Percentiles rank a stretch among this genome's conserved stretches.
phyloP scores from a whole-genome alignment of 2,888 invertebrate species.

The Sminthurides aquaticus region DNA sequence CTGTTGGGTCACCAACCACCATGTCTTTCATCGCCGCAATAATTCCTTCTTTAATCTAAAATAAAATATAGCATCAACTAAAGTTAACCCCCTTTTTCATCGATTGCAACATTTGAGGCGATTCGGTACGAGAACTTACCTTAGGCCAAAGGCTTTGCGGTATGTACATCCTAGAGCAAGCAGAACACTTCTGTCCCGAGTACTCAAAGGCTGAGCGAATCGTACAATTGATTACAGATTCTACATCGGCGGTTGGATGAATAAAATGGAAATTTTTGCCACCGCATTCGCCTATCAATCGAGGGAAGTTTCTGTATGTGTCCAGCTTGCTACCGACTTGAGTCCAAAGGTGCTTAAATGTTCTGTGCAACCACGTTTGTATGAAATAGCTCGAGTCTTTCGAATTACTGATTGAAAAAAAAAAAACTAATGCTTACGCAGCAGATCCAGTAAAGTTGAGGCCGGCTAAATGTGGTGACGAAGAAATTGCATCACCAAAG shows the following conservation, averaged over 20 bases:
- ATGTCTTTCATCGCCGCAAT: constrained; percentile 61
- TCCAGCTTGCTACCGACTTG: constrained; percentile 81
- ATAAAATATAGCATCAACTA: constrained; percentile 10
- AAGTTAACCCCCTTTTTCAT: neutral
- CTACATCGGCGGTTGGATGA: constrained; percentile 79
- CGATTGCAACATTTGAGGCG: no score
- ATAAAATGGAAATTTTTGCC: constrained; percentile 99
- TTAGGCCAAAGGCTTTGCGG: constrained; percentile 78
- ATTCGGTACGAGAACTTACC: constrained; percentile 48
- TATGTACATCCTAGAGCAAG: constrained; percentile 93
- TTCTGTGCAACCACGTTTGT: no score
- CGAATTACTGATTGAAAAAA: constrained; percentile 30
- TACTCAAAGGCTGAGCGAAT: constrained; percentile 92
- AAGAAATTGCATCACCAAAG: constrained; percentile 83
- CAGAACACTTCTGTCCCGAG: constrained; percentile 97
- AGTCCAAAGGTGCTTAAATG: constrained; percentile 86
- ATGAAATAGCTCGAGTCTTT: no score
- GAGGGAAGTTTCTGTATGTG: constrained; percentile 81
- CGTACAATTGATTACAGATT: constrained; percentile 72
- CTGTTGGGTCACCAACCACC: constrained; percentile 77
- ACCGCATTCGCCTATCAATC: constrained; percentile 85
- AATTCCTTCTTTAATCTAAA: constrained; percentile 56
- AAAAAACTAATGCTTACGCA: constrained; percentile 55
- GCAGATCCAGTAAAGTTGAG: constrained; percentile 98
- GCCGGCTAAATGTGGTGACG: constrained; percentile 77